Evolutionary conservation across 2,113 vertebrate genomes (phyloP), one percentile per base, ranked within the genome.

Genomic region (Ornithorhynchus anatinus): DNA sequence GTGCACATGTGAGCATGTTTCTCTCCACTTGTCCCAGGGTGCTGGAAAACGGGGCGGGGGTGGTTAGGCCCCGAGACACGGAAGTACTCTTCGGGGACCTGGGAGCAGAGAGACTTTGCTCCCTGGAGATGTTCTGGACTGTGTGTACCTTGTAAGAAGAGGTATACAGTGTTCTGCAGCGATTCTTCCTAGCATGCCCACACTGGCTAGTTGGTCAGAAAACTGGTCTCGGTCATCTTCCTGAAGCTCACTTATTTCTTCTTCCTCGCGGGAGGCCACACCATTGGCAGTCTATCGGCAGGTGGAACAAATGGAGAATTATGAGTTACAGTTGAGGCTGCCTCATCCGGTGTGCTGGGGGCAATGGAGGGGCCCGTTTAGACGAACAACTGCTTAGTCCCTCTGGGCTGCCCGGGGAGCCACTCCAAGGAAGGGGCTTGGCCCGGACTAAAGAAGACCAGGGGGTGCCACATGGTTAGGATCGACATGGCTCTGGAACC

Each of bases 241-340:
- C 90, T 99, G 98, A 72, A 99, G 92, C 83, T 99, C 98, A 69
- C 96, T 99, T 77, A 99, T 99, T 92, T 99, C 98, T 48, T 99
- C 98, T 74, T 99, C 97, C 13, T 99, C 97, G 14, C 96, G 96
- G 75, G 96, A 97, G 39, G 96, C 91, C 16, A 98, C 95, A 51
- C 97, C 98, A 58, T 99, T 99, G 70, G 96, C 96, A 50, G 98
- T 98, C 98, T 99, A 85, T 33, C 22, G 14, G 61, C 16, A 75
- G 77, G 77, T 59, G 23, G 87, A 75, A 77, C 85, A 79, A 84
- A 80, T 15, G 56, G 36, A 68, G 13, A 63, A 27, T 66, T 19
- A 82, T 23, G 33, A 64, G 48, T 2, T 36, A 12, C 10, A 43
- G n/a, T n/a, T n/a, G n/a, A n/a, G n/a, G n/a, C n/a, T n/a, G n/a